Conservation (phyloP, 23 tunicate genomes). For the Aplidium turbinatum region DNA sequence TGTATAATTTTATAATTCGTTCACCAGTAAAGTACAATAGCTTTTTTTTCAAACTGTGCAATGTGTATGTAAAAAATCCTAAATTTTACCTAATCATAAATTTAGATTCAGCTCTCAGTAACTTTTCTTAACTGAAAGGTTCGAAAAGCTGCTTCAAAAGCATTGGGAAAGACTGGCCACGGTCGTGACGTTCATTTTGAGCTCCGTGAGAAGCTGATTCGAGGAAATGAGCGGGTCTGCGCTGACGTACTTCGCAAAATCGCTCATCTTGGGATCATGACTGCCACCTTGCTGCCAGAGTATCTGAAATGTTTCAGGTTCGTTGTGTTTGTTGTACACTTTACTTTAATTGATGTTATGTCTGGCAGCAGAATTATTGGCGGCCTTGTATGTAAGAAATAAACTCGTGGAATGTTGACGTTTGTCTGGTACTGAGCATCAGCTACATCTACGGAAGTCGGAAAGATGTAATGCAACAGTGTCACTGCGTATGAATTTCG, state of each 20-base stretch:
- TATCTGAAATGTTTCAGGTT: slow-evolving; percentile 80
- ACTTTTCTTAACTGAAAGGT: slow-evolving; percentile 30
- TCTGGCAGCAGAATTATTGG: too few species aligned
- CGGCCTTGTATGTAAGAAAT: too few species aligned
- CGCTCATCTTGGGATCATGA: slow-evolving; percentile 93
- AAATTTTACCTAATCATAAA: background rate
- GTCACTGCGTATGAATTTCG: too few species aligned
- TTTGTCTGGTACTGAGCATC: too few species aligned
- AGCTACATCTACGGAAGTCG: too few species aligned
- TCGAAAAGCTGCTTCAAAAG: slow-evolving; percentile 76
- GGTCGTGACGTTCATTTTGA: slow-evolving; percentile 90
- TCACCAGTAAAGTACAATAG: too few species aligned
- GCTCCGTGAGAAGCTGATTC: slow-evolving; percentile 62
- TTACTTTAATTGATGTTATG: too few species aligned
- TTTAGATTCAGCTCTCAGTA: background rate
- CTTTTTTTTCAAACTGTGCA: too few species aligned
- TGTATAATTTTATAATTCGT: too few species aligned
- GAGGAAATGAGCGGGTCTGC: slow-evolving; percentile 77
- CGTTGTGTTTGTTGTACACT: background rate
- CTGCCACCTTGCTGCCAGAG: slow-evolving; percentile 80
- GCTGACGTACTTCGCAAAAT: slow-evolving; percentile 74
- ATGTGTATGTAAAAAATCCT: too few species aligned
- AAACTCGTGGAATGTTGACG: too few species aligned
- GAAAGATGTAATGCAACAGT: too few species aligned
- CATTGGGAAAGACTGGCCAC: slow-evolving; percentile 90